Evolutionary conservation across 2,888 invertebrate species (phyloP).

Genomic region (Dermolepida albohirtum): DNA sequence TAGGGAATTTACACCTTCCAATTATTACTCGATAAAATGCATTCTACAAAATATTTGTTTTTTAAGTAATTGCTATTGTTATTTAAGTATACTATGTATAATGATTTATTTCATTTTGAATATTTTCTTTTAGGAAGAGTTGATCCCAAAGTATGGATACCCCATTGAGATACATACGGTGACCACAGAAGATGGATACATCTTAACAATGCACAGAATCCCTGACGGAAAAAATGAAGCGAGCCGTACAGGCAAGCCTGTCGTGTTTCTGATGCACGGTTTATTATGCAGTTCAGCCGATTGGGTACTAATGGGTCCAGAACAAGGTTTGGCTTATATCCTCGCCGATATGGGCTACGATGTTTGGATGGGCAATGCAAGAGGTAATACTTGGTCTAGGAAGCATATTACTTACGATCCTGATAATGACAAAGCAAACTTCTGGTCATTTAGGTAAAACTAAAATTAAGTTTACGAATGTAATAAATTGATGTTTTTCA

Average conservation of each 20-base stretch:
- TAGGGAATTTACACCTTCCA: too few species aligned
- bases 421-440: conserved; percentile 55
- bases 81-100: not conserved
- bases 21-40: too few species aligned
- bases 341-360: conserved; percentile 66
- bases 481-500: not conserved
- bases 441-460: conserved; percentile 63
- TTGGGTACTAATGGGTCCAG: conserved; percentile 76
- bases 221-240: conserved; percentile 62
- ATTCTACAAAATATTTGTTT: too few species aligned
- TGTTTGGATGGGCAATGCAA: conserved; percentile 72
- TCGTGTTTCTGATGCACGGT: conserved; percentile 81
- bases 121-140: too few species aligned
- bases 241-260: conserved; percentile 59
- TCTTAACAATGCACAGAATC: conserved; percentile 82
- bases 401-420: conserved; percentile 64
- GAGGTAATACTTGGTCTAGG: conserved; percentile 70
- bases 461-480: not conserved
- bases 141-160: conserved; percentile 54
- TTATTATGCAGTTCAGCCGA: conserved; percentile 78
- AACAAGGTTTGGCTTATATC: conserved; percentile 66
- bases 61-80: too few species aligned
- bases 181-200: conserved; percentile 81
- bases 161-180: conserved; percentile 72
- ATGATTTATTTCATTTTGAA: not conserved